Conservation (phyloP, 2,113 vertebrate species). For the Thinocorus orbignyianus region DNA sequence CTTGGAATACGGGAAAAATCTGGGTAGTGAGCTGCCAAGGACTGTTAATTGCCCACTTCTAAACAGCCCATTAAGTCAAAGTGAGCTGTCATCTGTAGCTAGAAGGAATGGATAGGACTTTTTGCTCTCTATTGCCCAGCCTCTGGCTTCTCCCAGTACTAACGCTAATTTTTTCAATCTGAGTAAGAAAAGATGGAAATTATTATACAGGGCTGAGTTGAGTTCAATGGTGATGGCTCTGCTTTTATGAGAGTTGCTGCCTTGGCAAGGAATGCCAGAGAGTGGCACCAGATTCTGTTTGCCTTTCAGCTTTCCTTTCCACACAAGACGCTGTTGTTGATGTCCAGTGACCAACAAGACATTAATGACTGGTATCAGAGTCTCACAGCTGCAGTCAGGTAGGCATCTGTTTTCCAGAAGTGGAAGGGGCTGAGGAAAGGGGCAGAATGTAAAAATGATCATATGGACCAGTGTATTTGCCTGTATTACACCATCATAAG, state of each 20-base stretch:
- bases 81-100: neutral
- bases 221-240: neutral
- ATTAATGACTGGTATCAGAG: constrained; percentile 86
- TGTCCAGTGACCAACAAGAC: constrained; percentile 89
- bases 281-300: neutral
- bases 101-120: neutral
- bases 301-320: constrained; percentile 87
- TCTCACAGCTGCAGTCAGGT: constrained; percentile 83
- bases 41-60: neutral
- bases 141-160: neutral
- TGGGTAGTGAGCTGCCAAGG: neutral
- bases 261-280: neutral
- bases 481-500: neutral
- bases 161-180: neutral
- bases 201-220: neutral
- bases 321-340: constrained; percentile 86
- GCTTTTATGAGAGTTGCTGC: neutral
- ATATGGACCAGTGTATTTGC: neutral
- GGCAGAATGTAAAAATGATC: neutral
- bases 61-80: neutral
- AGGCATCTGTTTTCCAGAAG: neutral
- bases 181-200: neutral
- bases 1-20: neutral
- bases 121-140: neutral
- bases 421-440: neutral